Conservation (phyloP, 2,113 vertebrate species). For the Taurulus bubalis region DNA sequence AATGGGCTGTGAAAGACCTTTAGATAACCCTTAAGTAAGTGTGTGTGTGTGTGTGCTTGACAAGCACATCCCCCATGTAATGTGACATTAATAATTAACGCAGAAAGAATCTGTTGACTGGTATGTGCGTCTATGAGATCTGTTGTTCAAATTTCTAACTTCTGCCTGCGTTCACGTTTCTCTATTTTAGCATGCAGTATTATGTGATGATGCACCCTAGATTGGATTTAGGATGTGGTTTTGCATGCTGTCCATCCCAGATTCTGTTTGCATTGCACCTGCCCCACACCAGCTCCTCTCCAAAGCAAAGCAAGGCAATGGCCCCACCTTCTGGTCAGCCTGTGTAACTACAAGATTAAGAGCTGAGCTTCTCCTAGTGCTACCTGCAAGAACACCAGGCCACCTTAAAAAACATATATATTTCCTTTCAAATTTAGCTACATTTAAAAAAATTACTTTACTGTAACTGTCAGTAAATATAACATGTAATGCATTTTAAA, state of each 20-base stretch:
- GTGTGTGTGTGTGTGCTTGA: constrained; percentile 39
- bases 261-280: constrained; percentile 56
- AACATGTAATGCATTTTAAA: background rate
- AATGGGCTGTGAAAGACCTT: constrained; percentile 80
- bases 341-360: constrained; percentile 47
- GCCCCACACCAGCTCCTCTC: background rate
- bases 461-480: background rate
- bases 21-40: constrained; percentile 76
- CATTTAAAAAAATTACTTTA: background rate
- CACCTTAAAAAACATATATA: background rate
- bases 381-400: background rate
- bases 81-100: constrained; percentile 73
- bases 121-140: background rate
- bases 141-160: background rate
- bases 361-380: background rate
- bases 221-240: constrained; percentile 28
- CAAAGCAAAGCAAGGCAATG: constrained; percentile 35
- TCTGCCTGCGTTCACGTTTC: background rate
- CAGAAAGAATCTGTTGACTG: constrained; percentile 21
- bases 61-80: constrained; percentile 52
- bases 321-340: constrained; percentile 60
- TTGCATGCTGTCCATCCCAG: constrained; percentile 63
- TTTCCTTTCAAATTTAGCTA: background rate
- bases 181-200: constrained; percentile 47
- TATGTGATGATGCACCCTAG: constrained; percentile 37